Percentiles rank a stretch among this genome's conserved stretches.
Conservation (phyloP, 2,797 vertebrate species). For the Poecilia wingei region DNA sequence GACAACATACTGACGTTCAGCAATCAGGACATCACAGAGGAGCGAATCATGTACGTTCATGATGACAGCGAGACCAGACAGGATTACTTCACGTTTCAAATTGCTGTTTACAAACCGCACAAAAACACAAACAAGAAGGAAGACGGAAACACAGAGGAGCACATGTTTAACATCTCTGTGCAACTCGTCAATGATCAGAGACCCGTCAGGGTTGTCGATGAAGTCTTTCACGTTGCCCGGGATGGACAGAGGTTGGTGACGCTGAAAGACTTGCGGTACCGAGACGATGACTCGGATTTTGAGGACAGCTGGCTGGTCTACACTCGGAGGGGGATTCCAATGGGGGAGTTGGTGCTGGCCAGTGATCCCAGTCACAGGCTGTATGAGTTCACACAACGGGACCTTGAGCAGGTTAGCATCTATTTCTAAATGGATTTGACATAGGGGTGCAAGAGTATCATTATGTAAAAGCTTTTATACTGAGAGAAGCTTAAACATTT, state of each 20-base stretch:
- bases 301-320: conserved; percentile 89
- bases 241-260: conserved; percentile 87
- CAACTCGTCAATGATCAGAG: conserved; percentile 90
- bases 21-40: conserved; percentile 81
- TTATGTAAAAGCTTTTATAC: not conserved
- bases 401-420: conserved; percentile 78
- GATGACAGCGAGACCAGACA: conserved; percentile 87
- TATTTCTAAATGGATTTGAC: not conserved
- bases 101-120: conserved; percentile 55
- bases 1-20: conserved; percentile 82
- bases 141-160: conserved; percentile 58
- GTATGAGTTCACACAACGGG: conserved; percentile 88
- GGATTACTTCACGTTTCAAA: conserved; percentile 84
- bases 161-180: conserved; percentile 85
- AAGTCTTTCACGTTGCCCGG: conserved; percentile 85
- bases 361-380: conserved; percentile 83
- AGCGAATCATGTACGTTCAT: conserved; percentile 86
- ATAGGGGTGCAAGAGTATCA: not conserved
- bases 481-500: not conserved
- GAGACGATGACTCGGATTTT: conserved; percentile 90
- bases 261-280: conserved; percentile 84
- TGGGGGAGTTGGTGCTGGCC: conserved; percentile 87
- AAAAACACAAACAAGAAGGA: conserved; percentile 45
- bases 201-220: conserved; percentile 86
- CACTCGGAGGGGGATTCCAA: conserved; percentile 86